Percentiles rank a stretch among this genome's conserved stretches.
phyloP scores from a whole-genome alignment of 2,797 vertebrate species.

The Hipposideros larvatus region DNA sequence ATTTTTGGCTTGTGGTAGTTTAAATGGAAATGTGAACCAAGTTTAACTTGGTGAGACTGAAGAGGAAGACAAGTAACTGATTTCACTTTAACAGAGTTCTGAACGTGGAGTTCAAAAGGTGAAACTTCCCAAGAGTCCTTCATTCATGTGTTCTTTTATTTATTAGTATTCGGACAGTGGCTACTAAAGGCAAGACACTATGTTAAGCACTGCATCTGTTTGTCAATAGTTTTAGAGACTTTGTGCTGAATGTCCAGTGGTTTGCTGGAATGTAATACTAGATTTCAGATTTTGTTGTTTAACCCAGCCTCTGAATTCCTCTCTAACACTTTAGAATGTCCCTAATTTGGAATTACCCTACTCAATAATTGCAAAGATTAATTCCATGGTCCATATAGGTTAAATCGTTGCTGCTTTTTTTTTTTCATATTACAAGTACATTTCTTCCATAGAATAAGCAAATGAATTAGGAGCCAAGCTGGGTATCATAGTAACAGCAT shows the following conservation, averaged over 20 bases:
- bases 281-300: neutral
- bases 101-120: neutral
- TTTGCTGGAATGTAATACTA: neutral
- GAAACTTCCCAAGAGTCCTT: neutral
- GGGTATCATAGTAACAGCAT: neutral
- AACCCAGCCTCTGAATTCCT: neutral
- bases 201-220: neutral
- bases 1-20: neutral
- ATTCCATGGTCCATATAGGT: neutral
- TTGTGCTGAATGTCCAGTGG: neutral
- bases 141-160: neutral
- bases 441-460: constrained; percentile 8
- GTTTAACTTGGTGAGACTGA: neutral
- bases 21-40: neutral
- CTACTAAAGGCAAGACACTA: neutral
- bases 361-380: constrained; percentile 34
- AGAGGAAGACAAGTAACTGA: neutral
- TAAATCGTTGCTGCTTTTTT: neutral
- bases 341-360: neutral
- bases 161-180: neutral
- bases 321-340: neutral
- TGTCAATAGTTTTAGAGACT: neutral
- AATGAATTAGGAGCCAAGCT: neutral
- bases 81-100: neutral
- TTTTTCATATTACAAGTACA: neutral